Evolutionary conservation across 2,797 vertebrate genomes (phyloP), one percentile per base, ranked within the genome.

Genomic region (Alosa sapidissima): DNA sequence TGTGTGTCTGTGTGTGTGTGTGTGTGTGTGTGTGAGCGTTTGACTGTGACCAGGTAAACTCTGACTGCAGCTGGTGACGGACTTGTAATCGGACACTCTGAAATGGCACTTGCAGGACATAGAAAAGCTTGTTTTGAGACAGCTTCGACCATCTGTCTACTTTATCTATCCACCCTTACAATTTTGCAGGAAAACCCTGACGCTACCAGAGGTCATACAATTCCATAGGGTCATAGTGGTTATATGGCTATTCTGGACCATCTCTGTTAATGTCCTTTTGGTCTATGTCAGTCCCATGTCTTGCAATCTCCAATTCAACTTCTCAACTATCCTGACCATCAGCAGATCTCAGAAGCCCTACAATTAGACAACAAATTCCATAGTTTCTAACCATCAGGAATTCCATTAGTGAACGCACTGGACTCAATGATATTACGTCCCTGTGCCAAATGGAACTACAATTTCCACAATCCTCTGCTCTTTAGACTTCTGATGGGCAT

Each of bases 391-490:
- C 68, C 68, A 75, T 72, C 3, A 11, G 10, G 10, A 36, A 33
- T 72, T 33, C 60, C 13, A 16, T 10, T 65, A 24, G 13, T 65
- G 81, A 85, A 65, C 82, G 49, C 47, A 51, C 81, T 52, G 33
- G 36, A 45, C 68, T 45, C 36, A 33, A 72, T 72, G 33, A 72
- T 41, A 72, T 41, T 41, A 36, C 28, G 11, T 1, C 68, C 68
- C 33, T 45, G 36, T 45, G 33, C 33, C 68, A 84, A 85, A 78
- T 82, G 72, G 47, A 88, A 84, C 65, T 72, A 84, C 68, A 84
- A 85, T 84, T 54, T 87, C 82, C 81, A 85, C 51, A 85, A 85
- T 81, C 81, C 84, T 54, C 14, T 83, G 51, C 19, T 48, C 8
- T 45, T 33, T 7, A 28, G 60, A 60, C 65, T 36, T 72, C 28